These are phyloP conservation scores for Columba livia DNA, from an alignment of 2,113 vertebrate genomes.

Conservation along the genomic window DNA sequence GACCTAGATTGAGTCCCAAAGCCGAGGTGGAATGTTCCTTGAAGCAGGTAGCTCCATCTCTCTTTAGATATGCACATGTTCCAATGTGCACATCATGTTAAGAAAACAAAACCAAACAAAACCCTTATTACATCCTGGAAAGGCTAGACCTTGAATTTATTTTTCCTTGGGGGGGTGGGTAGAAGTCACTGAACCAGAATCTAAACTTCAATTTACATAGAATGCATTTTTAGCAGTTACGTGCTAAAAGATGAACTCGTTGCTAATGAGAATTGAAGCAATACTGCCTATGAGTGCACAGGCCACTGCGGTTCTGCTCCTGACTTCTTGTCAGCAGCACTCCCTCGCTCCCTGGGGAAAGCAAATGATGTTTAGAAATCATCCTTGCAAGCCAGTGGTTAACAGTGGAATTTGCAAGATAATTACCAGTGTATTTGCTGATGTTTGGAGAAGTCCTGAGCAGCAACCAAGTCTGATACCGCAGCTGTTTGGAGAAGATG, in stretches of 20 bases:
- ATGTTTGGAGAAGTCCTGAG: not conserved
- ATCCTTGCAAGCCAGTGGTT: not conserved
- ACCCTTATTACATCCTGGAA: not conserved
- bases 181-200: conserved; percentile 20
- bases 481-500: not conserved
- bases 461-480: no score
- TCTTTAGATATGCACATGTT: not conserved
- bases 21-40: not conserved
- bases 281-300: not conserved
- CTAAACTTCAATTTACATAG: not conserved
- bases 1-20: not conserved
- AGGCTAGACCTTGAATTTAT: not conserved
- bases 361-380: not conserved
- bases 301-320: not conserved
- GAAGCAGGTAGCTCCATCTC: not conserved
- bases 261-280: not conserved
- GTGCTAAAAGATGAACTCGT: not conserved
- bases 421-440: not conserved
- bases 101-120: not conserved
- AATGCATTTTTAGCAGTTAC: not conserved
- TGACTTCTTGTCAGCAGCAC: not conserved
- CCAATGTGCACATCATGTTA: not conserved
- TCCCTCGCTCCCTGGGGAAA: not conserved
- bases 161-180: not conserved
- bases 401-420: conserved; percentile 7